Conservation (phyloP, 2,113 vertebrate genomes). For the Salvelinus sp. region DNA sequence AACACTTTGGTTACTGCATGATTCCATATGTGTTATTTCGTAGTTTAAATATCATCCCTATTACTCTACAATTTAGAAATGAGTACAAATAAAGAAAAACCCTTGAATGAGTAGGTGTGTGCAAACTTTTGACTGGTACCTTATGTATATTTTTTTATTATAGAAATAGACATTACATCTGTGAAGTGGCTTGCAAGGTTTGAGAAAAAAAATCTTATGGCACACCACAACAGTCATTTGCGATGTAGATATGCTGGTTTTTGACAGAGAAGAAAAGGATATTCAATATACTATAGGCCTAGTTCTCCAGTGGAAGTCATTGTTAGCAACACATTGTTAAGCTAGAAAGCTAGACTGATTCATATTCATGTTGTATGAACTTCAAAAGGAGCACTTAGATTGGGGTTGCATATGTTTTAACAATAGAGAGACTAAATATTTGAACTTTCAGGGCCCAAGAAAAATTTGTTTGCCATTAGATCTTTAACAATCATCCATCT, state of each 20-base stretch:
- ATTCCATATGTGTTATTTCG: no score
- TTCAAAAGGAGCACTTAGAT: conserved; percentile 24
- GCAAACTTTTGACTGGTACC: no score
- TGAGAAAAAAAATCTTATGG: no score
- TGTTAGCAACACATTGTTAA: conserved; percentile 17
- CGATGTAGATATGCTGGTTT: background rate
- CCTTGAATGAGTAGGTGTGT: no score
- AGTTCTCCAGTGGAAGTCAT: background rate
- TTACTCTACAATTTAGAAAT: no score
- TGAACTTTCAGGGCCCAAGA: conserved; percentile 45
- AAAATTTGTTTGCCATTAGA: conserved; percentile 24
- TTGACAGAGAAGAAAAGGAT: background rate
- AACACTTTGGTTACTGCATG: no score
- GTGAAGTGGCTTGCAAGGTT: no score
- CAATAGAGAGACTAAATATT: conserved; percentile 68
- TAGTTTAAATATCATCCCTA: no score
- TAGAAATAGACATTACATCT: no score
- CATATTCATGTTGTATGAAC: conserved; percentile 21
- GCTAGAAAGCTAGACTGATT: background rate
- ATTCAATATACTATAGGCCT: background rate
- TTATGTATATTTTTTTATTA: no score
- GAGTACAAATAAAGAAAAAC: no score
- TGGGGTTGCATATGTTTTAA: conserved; percentile 33
- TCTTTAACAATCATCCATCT: conserved; percentile 33
- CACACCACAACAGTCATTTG: no score